A percentile compares a stretch with the other conserved stretches of the same genome.
These are phyloP conservation scores for Syrphus vitripennis DNA, from an alignment of 2,888 invertebrate genomes.

Conservation along the genomic window DNA sequence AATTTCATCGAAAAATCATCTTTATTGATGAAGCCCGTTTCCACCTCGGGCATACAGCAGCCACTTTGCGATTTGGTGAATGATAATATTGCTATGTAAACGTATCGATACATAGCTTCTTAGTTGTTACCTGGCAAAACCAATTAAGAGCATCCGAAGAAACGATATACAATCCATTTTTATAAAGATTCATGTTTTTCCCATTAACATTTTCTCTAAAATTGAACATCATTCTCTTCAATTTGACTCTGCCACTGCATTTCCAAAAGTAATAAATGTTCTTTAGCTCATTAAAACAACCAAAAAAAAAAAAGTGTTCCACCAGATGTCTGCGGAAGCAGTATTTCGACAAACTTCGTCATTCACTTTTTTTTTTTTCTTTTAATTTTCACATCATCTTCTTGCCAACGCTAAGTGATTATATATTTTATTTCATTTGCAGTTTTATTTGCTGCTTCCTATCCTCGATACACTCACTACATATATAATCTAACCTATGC, in stretches of 20 bases:
- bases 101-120: too few species aligned
- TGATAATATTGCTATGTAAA: too few species aligned
- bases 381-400: background rate
- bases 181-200: background rate
- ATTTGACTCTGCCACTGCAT: background rate
- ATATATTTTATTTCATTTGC: constrained; percentile 38
- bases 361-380: background rate
- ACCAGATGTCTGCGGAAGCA: constrained; percentile 54
- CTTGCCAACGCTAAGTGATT: background rate
- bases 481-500: background rate
- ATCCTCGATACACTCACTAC: background rate
- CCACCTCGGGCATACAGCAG: too few species aligned
- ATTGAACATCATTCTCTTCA: constrained; percentile 4
- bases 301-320: constrained; percentile 2
- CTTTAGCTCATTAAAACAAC: constrained; percentile 20
- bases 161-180: background rate
- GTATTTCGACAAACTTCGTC: constrained; percentile 23
- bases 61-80: too few species aligned
- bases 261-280: constrained; percentile 33
- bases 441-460: constrained; percentile 14
- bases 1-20: too few species aligned
- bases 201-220: background rate
- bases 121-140: background rate
- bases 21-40: too few species aligned
- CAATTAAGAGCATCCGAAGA: background rate